These are phyloP conservation scores for Neotoma lepida DNA, from an alignment of 2,113 vertebrate genomes.

Conservation along the genomic window DNA sequence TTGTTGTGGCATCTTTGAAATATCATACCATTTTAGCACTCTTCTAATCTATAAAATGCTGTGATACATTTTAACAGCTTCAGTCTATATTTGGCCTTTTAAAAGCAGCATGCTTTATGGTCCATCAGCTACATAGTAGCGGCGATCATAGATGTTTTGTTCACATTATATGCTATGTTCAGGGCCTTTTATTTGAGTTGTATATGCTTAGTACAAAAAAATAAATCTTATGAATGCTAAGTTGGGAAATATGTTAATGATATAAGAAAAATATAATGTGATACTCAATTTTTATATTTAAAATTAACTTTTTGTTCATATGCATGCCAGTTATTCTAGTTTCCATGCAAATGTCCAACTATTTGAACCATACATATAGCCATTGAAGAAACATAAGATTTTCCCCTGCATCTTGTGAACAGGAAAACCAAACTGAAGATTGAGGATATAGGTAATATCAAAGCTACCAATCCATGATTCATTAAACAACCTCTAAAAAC, in stretches of 20 bases:
- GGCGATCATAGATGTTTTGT: constrained; percentile 51
- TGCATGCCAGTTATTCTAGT: neutral
- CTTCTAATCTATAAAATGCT: constrained; percentile 53
- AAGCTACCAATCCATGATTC: neutral
- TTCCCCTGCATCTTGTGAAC: neutral
- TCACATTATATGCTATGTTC: neutral
- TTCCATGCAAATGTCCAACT: neutral
- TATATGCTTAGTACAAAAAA: neutral
- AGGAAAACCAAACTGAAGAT: neutral
- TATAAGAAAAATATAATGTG: neutral
- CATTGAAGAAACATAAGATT: neutral
- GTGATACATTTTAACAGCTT: constrained; percentile 57
- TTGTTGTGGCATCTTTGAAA: constrained; percentile 62
- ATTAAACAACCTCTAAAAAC: neutral
- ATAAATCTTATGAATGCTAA: neutral
- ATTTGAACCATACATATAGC: neutral
- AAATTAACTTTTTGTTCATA: neutral
- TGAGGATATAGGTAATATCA: neutral
- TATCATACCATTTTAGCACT: constrained; percentile 54
- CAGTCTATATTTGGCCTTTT: constrained; percentile 68
- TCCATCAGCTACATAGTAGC: neutral
- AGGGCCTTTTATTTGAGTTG: neutral
- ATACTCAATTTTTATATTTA: neutral
- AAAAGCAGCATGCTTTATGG: constrained; percentile 55
- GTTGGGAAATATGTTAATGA: neutral